A percentile compares a stretch with the other conserved stretches of the same genome.
phyloP scores from a whole-genome alignment of 2,797 vertebrate genomes.

The Pseudopleuronectes americanus region DNA sequence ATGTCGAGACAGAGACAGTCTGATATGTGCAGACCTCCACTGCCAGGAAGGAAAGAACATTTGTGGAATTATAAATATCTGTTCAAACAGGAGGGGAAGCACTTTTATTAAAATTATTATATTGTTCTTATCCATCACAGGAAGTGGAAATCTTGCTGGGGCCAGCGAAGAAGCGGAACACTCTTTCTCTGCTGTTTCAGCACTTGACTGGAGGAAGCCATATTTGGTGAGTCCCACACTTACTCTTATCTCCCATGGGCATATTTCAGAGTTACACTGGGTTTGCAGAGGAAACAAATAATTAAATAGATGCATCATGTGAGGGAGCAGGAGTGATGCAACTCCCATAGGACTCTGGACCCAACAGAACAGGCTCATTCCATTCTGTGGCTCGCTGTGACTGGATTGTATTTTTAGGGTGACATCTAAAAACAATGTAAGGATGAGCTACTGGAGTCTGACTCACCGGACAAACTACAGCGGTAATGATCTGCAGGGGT shows the following conservation, averaged over 20 bases:
- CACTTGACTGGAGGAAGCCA: slow-evolving; percentile 5
- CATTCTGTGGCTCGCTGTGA: not conserved
- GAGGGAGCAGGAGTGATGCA: slow-evolving; percentile 6
- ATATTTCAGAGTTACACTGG: slow-evolving; percentile 13
- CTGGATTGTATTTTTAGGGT: slow-evolving; percentile 36
- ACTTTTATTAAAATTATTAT: not conserved
- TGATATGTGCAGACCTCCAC: slow-evolving; percentile 26
- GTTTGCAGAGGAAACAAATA: slow-evolving; percentile 27
- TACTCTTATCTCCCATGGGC: slow-evolving; percentile 9
- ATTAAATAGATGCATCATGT: slow-evolving; percentile 19
- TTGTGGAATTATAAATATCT: not conserved
- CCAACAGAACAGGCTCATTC: slow-evolving; percentile 12
- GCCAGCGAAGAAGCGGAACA: not conserved
- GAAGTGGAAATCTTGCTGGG: slow-evolving; percentile 7
- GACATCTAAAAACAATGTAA: slow-evolving; percentile 51
- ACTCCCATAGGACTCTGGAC: slow-evolving; percentile 17
- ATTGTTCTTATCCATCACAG: slow-evolving; percentile 23
- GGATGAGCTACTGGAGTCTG: slow-evolving; percentile 37
- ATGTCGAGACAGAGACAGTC: slow-evolving; percentile 11
- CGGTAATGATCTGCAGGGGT: slow-evolving; percentile 51
- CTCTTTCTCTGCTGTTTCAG: slow-evolving; percentile 10
- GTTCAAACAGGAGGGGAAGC: not conserved
- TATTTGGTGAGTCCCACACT: slow-evolving; percentile 28
- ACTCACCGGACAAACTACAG: slow-evolving; percentile 32
- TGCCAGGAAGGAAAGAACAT: slow-evolving; percentile 14